phyloP scores from a whole-genome alignment of 2,113 vertebrate species.

The Tor tambroides region DNA sequence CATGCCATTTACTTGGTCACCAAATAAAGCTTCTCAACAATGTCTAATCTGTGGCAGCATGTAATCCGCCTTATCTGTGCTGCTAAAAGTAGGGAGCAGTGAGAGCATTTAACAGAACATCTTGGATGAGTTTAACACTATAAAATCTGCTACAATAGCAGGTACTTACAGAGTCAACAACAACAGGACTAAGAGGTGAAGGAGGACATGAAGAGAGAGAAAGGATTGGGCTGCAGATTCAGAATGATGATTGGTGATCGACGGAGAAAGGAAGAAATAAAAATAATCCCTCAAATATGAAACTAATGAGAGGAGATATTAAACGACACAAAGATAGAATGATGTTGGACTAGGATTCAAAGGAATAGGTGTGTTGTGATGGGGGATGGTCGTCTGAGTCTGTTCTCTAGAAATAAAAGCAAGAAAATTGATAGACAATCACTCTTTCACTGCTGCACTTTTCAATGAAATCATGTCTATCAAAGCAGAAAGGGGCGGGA shows the following conservation, averaged over 20 bases:
- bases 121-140: conserved; percentile 78
- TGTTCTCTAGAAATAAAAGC: conserved; percentile 27
- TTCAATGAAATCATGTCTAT: conserved; percentile 36
- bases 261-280: conserved; percentile 36
- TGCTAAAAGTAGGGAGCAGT: conserved; percentile 77
- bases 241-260: conserved; percentile 58
- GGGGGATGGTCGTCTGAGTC: background rate
- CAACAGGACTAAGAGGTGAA: conserved; percentile 41
- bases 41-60: conserved; percentile 76
- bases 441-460: conserved; percentile 4
- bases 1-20: conserved; percentile 64
- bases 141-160: conserved; percentile 49
- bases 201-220: conserved; percentile 28
- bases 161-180: conserved; percentile 40
- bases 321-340: background rate
- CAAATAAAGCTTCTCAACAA: conserved; percentile 79
- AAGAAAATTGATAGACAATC: conserved; percentile 17
- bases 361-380: background rate
- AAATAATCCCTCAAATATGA: conserved; percentile 22
- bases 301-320: background rate
- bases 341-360: background rate
- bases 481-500: background rate
- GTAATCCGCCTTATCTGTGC: conserved; percentile 81
- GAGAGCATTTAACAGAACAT: conserved; percentile 79
- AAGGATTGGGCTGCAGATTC: conserved; percentile 9